Percentiles rank a stretch among this genome's conserved stretches.
Conservation (phyloP, 2,113 vertebrate genomes). For the Asarcornis scutulata region DNA sequence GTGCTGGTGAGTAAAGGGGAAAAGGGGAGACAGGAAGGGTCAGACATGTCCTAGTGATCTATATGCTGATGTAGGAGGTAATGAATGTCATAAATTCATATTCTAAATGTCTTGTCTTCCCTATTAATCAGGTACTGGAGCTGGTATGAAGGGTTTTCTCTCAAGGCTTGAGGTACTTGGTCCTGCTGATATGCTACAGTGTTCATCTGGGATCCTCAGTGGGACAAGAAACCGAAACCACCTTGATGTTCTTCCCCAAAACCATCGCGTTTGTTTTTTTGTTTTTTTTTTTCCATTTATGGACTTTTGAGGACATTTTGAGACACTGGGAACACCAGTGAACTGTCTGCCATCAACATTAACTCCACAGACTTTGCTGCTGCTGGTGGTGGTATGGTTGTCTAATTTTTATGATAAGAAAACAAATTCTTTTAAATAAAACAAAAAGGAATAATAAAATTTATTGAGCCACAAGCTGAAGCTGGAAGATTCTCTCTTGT, state of each 20-base stretch:
- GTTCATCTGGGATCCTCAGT: constrained; percentile 68
- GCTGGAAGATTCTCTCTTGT: constrained; percentile 68
- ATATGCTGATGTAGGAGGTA: constrained; percentile 20
- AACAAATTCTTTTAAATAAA: constrained; percentile 83
- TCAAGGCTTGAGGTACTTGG: constrained; percentile 64
- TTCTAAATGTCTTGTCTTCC: constrained; percentile 30
- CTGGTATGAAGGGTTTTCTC: constrained; percentile 86
- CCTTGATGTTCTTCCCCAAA: constrained; percentile 60
- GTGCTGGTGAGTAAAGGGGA: constrained; percentile 22
- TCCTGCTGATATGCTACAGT: constrained; percentile 49
- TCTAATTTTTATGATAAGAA: constrained; percentile 81
- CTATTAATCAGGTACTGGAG: constrained; percentile 88
- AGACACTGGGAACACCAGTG: constrained; percentile 63
- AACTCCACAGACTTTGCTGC: constrained; percentile 77
- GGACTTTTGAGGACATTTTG: constrained; percentile 61
- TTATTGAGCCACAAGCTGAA: constrained; percentile 78
- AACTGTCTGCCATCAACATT: constrained; percentile 74
- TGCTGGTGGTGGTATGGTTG: constrained; percentile 76
- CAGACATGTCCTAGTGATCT: constrained; percentile 23
- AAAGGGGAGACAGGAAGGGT: neutral
- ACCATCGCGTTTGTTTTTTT: constrained; percentile 12
- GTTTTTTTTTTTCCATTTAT: constrained; percentile 50
- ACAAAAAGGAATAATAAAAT: constrained; percentile 79
- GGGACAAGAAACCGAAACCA: constrained; percentile 66
- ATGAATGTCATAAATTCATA: neutral